Percentiles rank a stretch among this genome's conserved stretches.
phyloP scores from a whole-genome alignment of 2,113 vertebrate genomes.

The Parotia lawesii region DNA sequence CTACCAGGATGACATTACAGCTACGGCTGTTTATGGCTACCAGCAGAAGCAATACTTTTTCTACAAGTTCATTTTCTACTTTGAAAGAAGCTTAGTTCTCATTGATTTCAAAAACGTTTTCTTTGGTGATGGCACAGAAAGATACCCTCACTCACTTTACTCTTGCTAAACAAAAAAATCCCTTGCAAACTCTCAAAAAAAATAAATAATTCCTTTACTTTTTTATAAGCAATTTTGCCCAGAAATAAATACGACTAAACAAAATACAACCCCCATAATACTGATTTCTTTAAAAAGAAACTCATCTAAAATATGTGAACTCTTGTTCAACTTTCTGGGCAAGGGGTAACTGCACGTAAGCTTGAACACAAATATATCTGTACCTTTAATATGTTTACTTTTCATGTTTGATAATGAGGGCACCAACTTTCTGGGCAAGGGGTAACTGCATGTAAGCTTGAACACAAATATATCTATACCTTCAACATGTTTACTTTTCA shows the following conservation, averaged over 20 bases:
- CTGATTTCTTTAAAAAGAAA: background rate
- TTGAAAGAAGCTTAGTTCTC: background rate
- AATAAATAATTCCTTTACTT: fast-evolving
- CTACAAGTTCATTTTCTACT: background rate
- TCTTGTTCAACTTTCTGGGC: background rate
- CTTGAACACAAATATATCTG: background rate
- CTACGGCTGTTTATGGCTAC: background rate
- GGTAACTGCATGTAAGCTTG: background rate
- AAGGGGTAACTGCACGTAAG: background rate
- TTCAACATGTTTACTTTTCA: background rate
- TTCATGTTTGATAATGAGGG: background rate
- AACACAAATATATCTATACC: background rate
- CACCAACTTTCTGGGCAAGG: background rate
- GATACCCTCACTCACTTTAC: background rate
- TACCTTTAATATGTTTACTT: background rate
- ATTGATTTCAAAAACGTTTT: background rate
- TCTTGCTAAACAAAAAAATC: background rate
- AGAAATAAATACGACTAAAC: background rate
- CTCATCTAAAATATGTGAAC: background rate
- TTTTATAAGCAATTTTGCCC: background rate
- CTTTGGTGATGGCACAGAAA: background rate
- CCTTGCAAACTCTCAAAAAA: background rate
- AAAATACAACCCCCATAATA: fast-evolving
- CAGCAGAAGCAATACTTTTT: background rate
- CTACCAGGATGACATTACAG: background rate